Evolutionary conservation across 30 jellyfish, hydroid and myxozoan genomes (phyloP), one percentile per base, ranked within the genome.

Genomic region (Hydra vulgaris): DNA sequence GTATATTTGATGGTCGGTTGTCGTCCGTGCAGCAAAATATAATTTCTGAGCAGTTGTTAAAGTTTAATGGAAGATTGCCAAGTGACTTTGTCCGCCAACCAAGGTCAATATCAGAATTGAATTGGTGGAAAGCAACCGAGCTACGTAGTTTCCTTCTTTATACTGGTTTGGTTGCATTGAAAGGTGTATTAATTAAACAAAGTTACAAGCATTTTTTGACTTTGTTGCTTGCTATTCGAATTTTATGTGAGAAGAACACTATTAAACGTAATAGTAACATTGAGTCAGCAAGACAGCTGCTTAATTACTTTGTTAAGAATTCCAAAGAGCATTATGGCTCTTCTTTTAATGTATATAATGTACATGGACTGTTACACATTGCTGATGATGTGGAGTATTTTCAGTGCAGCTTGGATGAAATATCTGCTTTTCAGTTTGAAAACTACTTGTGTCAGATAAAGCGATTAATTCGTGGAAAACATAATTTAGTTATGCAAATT

Each of bases 61-160:
- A 68, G 15, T 71, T 76, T 15, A 56, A 84, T 7, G 93, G 88
- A 71, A 76, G 70, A 19, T 1, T 84, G 54, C 87, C 93, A 21
- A 40, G n/a, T 77, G 82, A 76, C 25, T 77, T 84, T 52, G 87
- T 56, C 53, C 66, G 88, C 24, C 94, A 84, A 74, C 94, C 87
- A 84, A 70, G 88, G 22, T 76, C 87, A 8, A 54, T 77, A 76
- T 18, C 21, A 20, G 94, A 76, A 66, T 54, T 73, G 15, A 82
- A 78, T 52, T 26, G 83, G 24, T 84, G 94, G 94, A 84, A 84
- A 73, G 94, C 94, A 70, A 84, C 94, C 5, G 94, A 84, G 53
- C 79, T 84, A 17, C 69, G 94, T 69, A 70, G 76, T 61, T 61
- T 78, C 83, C 78, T 84, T 21, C 67, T 82, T 53, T 82, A 84